Base-by-base conservation (phyloP, 2,888 invertebrate genomes). In the Dicyrtoma fusca region DNA sequence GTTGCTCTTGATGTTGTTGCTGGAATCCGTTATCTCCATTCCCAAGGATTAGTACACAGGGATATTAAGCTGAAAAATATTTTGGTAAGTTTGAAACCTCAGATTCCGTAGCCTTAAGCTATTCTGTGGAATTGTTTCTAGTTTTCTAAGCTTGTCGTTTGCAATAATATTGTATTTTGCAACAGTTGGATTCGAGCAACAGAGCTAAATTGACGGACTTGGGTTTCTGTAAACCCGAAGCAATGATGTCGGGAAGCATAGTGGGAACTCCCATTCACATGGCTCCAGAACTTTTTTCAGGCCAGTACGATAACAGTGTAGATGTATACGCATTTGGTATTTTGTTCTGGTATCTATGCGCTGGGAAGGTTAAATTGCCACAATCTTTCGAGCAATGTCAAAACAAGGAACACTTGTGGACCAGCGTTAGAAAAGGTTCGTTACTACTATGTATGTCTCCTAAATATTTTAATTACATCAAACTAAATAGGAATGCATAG, bases 11-110 rank as follows among this genome's bases (percentile, higher is more conserved):
- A 95, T 82, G 93, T 94, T 6, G 89, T 93, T 0, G 91, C 93
- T 83, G 94, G 94, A 3, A 92, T 95, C 81, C 87, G 94, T 63
- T 95, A 91, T 85, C 88, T 95, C 5, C 95, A 95, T 85, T 92
- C 92, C 0, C 90, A 92, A 82, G 94, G 94, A 0, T 87, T 94
- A 8, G 91, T 95, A 3, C 94, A 95, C 83, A 87, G 95, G 75
- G 94, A 95, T 84, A 91, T 95, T 73, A 95, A 95, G 84, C 85
- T 94, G 81, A 94, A 94, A 85, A 94, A 95, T 85, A 94, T 95
- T 23, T 84, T 95, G 83, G 88, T 89, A 84, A 84, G 14, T n/a
- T n/a, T n/a, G n/a, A n/a, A n/a, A n/a, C n/a, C n/a, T n/a, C n/a
- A n/a, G n/a, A n/a, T n/a, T n/a, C n/a, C n/a, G n/a, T n/a, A n/a